phyloP scores from a whole-genome alignment of 1,140 invertebrate genomes.

The Glomeris maerens region DNA sequence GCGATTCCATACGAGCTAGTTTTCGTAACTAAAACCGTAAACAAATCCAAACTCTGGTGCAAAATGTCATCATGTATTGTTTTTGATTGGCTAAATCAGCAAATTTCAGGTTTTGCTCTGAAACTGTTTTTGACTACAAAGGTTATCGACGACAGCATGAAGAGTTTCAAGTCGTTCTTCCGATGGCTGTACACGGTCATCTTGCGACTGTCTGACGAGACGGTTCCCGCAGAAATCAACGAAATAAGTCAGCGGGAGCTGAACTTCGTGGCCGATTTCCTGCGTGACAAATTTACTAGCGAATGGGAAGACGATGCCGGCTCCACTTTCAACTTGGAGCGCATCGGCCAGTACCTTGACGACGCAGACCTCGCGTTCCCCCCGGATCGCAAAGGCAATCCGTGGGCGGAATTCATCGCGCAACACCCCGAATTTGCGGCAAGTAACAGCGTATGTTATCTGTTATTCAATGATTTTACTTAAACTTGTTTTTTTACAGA shows the following conservation, averaged over 20 bases:
- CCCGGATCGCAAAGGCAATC: constrained; percentile 38
- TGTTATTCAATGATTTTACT: too few species aligned
- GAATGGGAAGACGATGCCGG: constrained; percentile 37
- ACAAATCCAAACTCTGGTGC: too few species aligned
- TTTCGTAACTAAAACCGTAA: too few species aligned
- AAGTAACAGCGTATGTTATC: too few species aligned
- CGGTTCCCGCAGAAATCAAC: constrained; percentile 60
- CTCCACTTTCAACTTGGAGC: constrained; percentile 61
- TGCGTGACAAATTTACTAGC: constrained; percentile 58
- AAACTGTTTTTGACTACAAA: too few species aligned
- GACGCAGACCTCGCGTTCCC: constrained; percentile 47
- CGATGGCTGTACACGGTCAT: constrained; percentile 70
- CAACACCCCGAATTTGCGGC: constrained; percentile 54
- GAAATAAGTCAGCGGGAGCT: constrained; percentile 78
- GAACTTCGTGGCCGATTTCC: constrained; percentile 73
- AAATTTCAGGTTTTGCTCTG: too few species aligned
- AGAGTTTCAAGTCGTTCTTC: constrained; percentile 87
- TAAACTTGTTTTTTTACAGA: too few species aligned
- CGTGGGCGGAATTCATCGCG: constrained; percentile 63
- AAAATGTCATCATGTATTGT: too few species aligned
- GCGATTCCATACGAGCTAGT: too few species aligned
- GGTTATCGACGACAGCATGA: constrained; percentile 79
- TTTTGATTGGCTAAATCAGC: too few species aligned
- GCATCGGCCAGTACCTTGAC: constrained; percentile 75
- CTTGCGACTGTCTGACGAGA: constrained; percentile 63